These are phyloP conservation scores for Athalia circularis DNA, from an alignment of 2,888 invertebrate species.

Conservation along the genomic window DNA sequence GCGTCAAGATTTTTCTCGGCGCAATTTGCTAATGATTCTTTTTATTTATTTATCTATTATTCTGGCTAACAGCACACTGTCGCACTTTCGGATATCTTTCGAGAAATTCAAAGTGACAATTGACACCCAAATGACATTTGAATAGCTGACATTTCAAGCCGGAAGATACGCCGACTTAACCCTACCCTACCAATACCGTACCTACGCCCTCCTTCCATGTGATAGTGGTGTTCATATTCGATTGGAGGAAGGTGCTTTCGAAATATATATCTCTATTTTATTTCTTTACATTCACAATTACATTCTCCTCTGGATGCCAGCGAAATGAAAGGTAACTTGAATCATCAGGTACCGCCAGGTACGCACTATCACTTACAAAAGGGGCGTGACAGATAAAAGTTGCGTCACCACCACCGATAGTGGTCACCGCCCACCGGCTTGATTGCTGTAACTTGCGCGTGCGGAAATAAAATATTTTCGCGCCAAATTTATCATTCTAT, in stretches of 20 bases:
- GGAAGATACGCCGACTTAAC: slow-evolving; percentile 27
- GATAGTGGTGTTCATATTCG: slow-evolving; percentile 13
- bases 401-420: not conserved
- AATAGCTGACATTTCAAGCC: slow-evolving; percentile 38
- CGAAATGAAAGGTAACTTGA: slow-evolving; percentile 23
- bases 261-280: slow-evolving; percentile 8
- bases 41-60: not conserved
- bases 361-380: not conserved
- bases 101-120: slow-evolving; percentile 32
- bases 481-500: not conserved
- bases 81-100: slow-evolving; percentile 22
- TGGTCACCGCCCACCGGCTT: not conserved
- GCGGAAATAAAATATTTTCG: not conserved
- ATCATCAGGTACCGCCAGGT: not conserved
- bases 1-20: not conserved
- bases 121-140: slow-evolving; percentile 36
- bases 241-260: slow-evolving; percentile 17
- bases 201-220: slow-evolving; percentile 28
- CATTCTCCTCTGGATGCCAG: slow-evolving; percentile 2
- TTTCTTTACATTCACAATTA: slow-evolving; percentile 33
- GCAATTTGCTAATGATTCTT: not conserved
- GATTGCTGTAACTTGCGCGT: not conserved
- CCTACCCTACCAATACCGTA: slow-evolving; percentile 17
- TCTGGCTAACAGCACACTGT: not conserved
- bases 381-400: slow-evolving; percentile 9